phyloP scores from a whole-genome alignment of 2,797 vertebrate genomes.

The Mastacembelus armatus region DNA sequence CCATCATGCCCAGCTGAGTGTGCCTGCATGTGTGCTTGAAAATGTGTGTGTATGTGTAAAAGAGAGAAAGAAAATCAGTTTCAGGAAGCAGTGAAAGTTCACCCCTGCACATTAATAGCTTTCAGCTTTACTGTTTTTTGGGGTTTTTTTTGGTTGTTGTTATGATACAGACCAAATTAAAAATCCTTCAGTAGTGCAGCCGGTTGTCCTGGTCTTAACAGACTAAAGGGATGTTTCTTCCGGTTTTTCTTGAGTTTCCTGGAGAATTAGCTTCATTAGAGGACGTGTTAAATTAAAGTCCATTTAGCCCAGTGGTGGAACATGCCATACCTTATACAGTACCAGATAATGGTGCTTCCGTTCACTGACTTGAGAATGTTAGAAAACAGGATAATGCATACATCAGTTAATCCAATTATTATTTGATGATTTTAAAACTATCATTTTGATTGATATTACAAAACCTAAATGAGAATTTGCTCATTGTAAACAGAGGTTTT shows the following conservation, averaged over 20 bases:
- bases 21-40: slow-evolving; percentile 17
- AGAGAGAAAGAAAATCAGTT: slow-evolving; percentile 40
- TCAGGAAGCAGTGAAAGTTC: slow-evolving; percentile 62
- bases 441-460: neutral
- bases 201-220: slow-evolving; percentile 40
- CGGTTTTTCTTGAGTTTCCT: slow-evolving; percentile 8
- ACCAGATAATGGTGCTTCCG: too few species aligned
- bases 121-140: slow-evolving; percentile 48
- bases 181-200: slow-evolving; percentile 63
- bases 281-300: neutral
- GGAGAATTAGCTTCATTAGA: slow-evolving; percentile 2
- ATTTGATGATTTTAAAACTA: too few species aligned
- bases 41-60: slow-evolving; percentile 5
- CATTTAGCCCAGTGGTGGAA: too few species aligned
- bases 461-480: neutral
- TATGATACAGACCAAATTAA: slow-evolving; percentile 78
- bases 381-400: too few species aligned
- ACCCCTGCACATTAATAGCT: slow-evolving; percentile 71
- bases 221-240: slow-evolving; percentile 13
- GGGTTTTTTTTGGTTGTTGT: slow-evolving; percentile 61
- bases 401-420: too few species aligned
- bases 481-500: neutral
- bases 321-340: too few species aligned
- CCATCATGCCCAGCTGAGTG: slow-evolving; percentile 70
- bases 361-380: too few species aligned